phyloP scores from a whole-genome alignment of 1,140 invertebrate species.

The Drosophila kepulauana region DNA sequence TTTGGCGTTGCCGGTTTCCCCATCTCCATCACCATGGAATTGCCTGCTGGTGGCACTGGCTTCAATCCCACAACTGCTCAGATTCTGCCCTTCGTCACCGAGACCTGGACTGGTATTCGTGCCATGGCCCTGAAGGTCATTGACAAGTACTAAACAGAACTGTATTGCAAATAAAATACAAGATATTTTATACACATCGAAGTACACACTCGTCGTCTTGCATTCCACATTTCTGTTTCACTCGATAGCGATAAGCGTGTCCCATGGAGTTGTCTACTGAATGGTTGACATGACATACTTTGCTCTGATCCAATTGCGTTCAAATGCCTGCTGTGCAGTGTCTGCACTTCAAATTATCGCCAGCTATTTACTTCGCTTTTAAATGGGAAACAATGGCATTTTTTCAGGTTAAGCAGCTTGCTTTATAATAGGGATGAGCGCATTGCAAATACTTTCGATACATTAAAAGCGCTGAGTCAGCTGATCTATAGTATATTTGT shows the following conservation, averaged over 20 bases:
- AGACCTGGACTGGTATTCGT: constrained; percentile 91
- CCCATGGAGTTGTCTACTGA: constrained; percentile 6
- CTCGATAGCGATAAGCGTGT: not conserved
- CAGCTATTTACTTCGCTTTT: not conserved
- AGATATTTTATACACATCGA: constrained; percentile 27
- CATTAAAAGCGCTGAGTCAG: too few species aligned
- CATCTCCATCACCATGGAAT: constrained; percentile 89
- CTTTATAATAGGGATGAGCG: too few species aligned
- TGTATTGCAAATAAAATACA: constrained; percentile 25
- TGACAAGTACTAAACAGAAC: constrained; percentile 64
- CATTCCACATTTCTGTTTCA: constrained; percentile 2
- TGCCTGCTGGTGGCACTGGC: constrained; percentile 88
- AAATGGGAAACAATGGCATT: not conserved
- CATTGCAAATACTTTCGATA: too few species aligned
- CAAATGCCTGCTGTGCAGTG: constrained; percentile 19
- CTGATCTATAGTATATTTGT: too few species aligned
- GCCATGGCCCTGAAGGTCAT: constrained; percentile 78
- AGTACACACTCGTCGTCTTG: constrained; percentile 21
- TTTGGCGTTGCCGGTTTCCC: constrained; percentile 87
- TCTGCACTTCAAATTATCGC: constrained; percentile 8
- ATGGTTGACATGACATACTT: constrained; percentile 2
- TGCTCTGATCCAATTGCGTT: not conserved
- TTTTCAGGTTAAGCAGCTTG: not conserved
- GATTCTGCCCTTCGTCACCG: constrained; percentile 87
- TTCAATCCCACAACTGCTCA: constrained; percentile 88